Base-by-base conservation (phyloP, 2,797 vertebrate species). In the Hypotaenidia philippensis region DNA sequence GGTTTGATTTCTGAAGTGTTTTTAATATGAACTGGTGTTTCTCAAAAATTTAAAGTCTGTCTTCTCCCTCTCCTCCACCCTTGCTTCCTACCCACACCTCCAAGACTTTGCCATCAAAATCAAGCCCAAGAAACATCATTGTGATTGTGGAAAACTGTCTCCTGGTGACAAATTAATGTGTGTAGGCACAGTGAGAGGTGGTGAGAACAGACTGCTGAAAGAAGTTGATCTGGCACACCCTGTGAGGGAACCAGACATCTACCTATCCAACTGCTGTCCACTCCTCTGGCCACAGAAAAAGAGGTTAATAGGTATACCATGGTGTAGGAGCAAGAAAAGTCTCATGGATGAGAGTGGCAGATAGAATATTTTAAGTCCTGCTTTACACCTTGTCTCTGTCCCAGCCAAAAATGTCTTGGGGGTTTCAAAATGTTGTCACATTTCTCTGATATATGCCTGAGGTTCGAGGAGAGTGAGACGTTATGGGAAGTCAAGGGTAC, bases 191-290 rank as follows among this genome's bases (percentile, higher is more conserved):
- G 32, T 52, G 25, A 40, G 17, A 13, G 19, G 8, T 44, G 7
- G 11, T 36, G 23, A 70, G 13, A 61, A 5, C 5, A 32, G 14
- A 21, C 19, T 68, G 15, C 19, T 60, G 1, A 0, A 31, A 74
- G 31, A 3, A 2, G 6, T 29, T 1, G 1, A 63, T 14, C 23
- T 69, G 14, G 6, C 3, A 8, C 6, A 26, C 8, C 6, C 7
- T 36, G 13, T 0, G 1, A 34, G 16, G 38, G 27, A 79, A 15
- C 12, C 34, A 63, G 7, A 5, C 15, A 15, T 23, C 4, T 18
- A 38, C 7, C 8, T 8, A 34, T 34, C 20, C 38, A 72, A 26
- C 10, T 53, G 17, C 10, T 57, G 34, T 44, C 31, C 5, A 23
- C 20, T 10, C 64, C 53, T 59, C n/a, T 27, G 26, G 26, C 15